These are phyloP conservation scores for Sarcophilus harrisii DNA, from an alignment of 2,797 vertebrate genomes.

Conservation along the genomic window DNA sequence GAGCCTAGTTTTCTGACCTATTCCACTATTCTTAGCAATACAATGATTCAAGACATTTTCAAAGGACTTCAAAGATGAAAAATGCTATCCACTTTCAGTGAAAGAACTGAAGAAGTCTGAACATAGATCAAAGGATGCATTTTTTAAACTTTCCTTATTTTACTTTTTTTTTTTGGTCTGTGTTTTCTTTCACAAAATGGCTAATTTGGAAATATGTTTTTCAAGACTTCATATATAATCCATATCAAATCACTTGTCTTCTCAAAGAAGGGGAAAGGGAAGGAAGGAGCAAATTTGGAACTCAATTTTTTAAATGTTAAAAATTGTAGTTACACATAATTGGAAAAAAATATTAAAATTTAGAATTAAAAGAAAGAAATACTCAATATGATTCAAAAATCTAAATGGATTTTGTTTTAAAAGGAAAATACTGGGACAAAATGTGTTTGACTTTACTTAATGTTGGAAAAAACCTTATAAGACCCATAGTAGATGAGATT, in stretches of 20 bases:
- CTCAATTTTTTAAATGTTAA: neutral
- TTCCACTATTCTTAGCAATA: neutral
- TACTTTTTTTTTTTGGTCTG: neutral
- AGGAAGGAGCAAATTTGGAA: neutral
- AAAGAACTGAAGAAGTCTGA: neutral
- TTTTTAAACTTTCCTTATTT: neutral
- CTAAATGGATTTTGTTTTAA: neutral
- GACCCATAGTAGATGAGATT: neutral
- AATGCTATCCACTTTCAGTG: neutral
- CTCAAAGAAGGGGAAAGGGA: neutral
- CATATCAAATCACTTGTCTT: neutral
- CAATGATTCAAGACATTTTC: neutral
- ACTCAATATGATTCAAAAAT: neutral
- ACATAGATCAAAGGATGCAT: neutral
- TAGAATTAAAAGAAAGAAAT: neutral
- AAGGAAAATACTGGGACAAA: neutral
- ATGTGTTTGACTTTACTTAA: neutral
- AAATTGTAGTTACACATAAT: neutral
- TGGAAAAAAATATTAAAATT: neutral
- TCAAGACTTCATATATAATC: neutral
- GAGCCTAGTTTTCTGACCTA: no score
- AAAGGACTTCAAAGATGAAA: neutral
- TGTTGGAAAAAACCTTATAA: neutral
- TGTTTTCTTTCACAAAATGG: neutral
- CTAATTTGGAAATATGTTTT: neutral